Percentiles rank a stretch among this genome's conserved stretches.
phyloP scores from a whole-genome alignment of 2,797 vertebrate genomes.

The Tinamus major region DNA sequence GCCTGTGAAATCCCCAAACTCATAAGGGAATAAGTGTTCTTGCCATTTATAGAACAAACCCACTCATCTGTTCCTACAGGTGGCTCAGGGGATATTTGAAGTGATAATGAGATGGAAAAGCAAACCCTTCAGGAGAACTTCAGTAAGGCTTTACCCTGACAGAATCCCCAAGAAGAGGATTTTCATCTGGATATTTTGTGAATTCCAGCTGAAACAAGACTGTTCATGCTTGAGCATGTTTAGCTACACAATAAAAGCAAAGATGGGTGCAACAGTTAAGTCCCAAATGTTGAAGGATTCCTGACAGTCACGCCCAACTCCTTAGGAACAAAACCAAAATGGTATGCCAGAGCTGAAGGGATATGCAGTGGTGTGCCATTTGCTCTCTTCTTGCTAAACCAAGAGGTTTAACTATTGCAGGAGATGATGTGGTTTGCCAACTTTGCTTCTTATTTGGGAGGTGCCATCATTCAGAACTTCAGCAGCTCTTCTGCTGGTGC shows the following conservation, averaged over 20 bases:
- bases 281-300: neutral
- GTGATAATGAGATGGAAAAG: neutral
- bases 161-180: neutral
- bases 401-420: neutral
- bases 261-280: neutral
- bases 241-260: neutral
- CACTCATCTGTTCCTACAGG: neutral
- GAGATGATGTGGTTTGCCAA: constrained; percentile 1
- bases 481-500: neutral
- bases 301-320: neutral
- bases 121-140: neutral
- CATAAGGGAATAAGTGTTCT: constrained; percentile 1
- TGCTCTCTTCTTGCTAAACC: neutral
- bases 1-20: neutral
- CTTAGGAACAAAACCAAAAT: neutral
- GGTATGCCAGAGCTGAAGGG: neutral
- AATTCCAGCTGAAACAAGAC: neutral
- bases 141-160: neutral
- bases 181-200: neutral
- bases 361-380: neutral
- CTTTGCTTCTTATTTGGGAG: neutral
- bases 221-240: neutral
- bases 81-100: neutral
- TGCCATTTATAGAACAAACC: neutral
- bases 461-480: neutral